Evolutionary conservation across 2,888 invertebrate genomes (phyloP).

Genomic region (Leucoptera coffeella): DNA sequence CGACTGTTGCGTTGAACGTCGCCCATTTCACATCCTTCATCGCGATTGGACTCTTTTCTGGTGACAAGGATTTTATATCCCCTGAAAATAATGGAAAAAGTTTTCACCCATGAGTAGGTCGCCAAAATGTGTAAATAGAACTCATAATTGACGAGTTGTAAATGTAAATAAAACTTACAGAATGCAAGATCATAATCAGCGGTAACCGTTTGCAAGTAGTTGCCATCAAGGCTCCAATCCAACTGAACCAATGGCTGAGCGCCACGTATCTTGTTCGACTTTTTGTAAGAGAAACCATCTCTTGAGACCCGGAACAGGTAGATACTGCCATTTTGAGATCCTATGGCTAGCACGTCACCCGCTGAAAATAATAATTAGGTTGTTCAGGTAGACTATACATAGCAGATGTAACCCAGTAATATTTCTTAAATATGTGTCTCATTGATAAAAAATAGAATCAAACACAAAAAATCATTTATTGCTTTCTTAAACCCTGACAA

Average conservation of each 20-base stretch:
- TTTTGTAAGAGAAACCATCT: slow-evolving; percentile 86
- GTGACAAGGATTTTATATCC: slow-evolving; percentile 83
- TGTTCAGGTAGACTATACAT: slow-evolving; percentile 3
- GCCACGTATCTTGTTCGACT: slow-evolving; percentile 82
- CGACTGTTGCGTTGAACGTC: slow-evolving; percentile 80
- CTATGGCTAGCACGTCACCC: slow-evolving; percentile 82
- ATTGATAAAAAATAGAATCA: no score
- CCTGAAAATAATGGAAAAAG: slow-evolving; percentile 42
- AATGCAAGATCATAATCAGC: slow-evolving; percentile 85
- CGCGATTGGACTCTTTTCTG: slow-evolving; percentile 81
- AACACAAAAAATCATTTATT: no score
- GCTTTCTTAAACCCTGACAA: no score
- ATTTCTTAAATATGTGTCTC: no score
- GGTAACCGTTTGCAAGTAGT: slow-evolving; percentile 81
- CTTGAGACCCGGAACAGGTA: slow-evolving; percentile 72
- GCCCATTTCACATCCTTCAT: slow-evolving; percentile 91
- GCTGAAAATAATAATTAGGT: slow-evolving; percentile 61
- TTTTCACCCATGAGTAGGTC: not conserved
- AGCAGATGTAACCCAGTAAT: no score
- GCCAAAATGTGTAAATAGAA: no score
- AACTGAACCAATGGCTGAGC: slow-evolving; percentile 79
- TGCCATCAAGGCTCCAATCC: slow-evolving; percentile 89
- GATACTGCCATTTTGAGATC: slow-evolving; percentile 81
- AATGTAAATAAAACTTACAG: slow-evolving; percentile 56
- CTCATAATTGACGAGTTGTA: no score